These are phyloP conservation scores for Apogon talboti DNA, from an alignment of 2,797 vertebrate species.

Conservation along the genomic window DNA sequence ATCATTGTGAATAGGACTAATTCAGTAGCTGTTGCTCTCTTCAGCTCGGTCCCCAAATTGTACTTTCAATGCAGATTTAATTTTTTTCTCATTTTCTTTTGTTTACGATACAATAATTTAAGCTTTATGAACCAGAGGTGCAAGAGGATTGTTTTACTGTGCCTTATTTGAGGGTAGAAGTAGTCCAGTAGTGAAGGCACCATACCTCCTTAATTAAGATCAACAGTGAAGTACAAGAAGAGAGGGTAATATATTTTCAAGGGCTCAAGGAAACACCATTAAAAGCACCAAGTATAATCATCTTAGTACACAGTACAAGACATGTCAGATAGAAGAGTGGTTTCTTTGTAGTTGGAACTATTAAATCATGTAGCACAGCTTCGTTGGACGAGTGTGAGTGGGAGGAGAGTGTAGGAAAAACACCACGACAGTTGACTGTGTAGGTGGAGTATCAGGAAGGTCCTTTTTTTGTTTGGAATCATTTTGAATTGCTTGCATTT, in stretches of 20 bases:
- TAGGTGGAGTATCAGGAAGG: neutral
- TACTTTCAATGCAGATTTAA: conserved; percentile 2
- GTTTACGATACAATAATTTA: conserved; percentile 9
- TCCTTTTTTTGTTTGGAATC: neutral
- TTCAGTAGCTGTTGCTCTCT: neutral
- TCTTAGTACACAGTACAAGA: neutral
- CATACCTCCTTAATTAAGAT: too few relatives aligned
- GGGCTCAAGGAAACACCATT: too few relatives aligned
- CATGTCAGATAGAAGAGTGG: neutral
- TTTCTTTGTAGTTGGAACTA: conserved; percentile 7
- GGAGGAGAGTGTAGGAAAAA: conserved; percentile 4
- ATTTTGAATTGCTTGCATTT: neutral
- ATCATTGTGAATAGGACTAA: conserved; percentile 6
- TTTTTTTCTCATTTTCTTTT: conserved; percentile 16
- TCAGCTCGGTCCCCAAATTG: neutral
- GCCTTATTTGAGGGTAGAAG: too few relatives aligned
- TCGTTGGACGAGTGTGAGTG: conserved; percentile 15
- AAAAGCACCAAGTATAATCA: too few relatives aligned
- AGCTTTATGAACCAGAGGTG: conserved; percentile 5
- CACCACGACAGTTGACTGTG: neutral
- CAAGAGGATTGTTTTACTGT: neutral
- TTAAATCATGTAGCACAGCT: conserved; percentile 5
- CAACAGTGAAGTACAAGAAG: too few relatives aligned
- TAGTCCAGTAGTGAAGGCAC: too few relatives aligned
- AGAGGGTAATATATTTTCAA: too few relatives aligned